Evolutionary conservation across 1,140 invertebrate species (phyloP).

Genomic region (Hylaeus anthracinus): DNA sequence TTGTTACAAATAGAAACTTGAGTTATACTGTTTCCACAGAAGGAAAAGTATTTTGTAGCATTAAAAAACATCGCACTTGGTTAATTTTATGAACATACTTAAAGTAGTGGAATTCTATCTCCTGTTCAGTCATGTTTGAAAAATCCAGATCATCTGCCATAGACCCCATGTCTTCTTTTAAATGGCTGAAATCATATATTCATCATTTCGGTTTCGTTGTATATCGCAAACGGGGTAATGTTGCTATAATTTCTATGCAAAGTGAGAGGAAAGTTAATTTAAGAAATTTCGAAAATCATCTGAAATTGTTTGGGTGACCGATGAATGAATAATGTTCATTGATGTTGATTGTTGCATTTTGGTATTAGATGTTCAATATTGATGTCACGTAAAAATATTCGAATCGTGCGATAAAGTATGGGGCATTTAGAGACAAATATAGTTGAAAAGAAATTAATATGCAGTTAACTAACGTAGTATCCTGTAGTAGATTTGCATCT

Average conservation of each 20-base stretch:
- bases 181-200: slow-evolving; percentile 81
- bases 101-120: slow-evolving; percentile 87
- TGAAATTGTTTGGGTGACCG: no score
- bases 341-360: neutral
- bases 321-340: neutral
- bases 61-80: neutral
- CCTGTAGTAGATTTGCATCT: slow-evolving; percentile 85
- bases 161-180: slow-evolving; percentile 87
- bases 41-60: slow-evolving; percentile 64
- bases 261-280: neutral
- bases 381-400: slow-evolving; percentile 7
- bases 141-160: slow-evolving; percentile 82
- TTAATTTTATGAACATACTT: slow-evolving; percentile 75
- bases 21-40: neutral
- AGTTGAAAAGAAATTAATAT: neutral
- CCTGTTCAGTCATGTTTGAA: slow-evolving; percentile 86
- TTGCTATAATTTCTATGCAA: neutral
- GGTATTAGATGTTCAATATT: neutral
- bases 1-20: neutral
- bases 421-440: slow-evolving; percentile 2
- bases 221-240: neutral
- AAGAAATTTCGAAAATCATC: neutral
- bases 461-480: slow-evolving; percentile 73
- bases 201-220: slow-evolving; percentile 37
- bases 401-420: neutral